A percentile compares a stretch with the other conserved stretches of the same genome.
These are phyloP conservation scores for Helostoma temminkii DNA, from an alignment of 2,797 vertebrate species.

Conservation along the genomic window DNA sequence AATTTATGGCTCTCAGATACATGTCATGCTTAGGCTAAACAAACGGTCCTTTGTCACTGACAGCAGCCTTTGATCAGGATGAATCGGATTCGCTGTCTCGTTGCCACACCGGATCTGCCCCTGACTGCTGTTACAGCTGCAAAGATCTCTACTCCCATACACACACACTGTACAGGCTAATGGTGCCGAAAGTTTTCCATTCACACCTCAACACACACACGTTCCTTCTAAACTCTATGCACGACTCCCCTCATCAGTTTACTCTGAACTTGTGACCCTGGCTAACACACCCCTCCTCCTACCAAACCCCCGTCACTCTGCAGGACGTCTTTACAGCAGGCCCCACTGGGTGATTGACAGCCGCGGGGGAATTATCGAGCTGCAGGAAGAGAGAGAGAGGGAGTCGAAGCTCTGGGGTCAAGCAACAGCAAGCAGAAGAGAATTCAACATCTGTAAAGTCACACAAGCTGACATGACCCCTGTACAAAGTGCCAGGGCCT, in stretches of 20 bases:
- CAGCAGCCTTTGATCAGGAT: conserved; percentile 81
- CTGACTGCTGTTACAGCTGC: conserved; percentile 19
- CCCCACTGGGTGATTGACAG: conserved; percentile 73
- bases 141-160: conserved; percentile 38
- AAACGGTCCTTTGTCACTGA: conserved; percentile 80
- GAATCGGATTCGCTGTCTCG: conserved; percentile 74
- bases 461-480: conserved; percentile 57
- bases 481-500: conserved; percentile 35
- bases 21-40: conserved; percentile 80
- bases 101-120: conserved; percentile 69
- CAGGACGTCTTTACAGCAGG: conserved; percentile 63
- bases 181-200: conserved; percentile 57
- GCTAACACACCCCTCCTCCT: conserved; percentile 17
- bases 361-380: conserved; percentile 48
- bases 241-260: conserved; percentile 67
- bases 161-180: conserved; percentile 11
- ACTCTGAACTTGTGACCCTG: conserved; percentile 80
- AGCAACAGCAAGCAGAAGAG: conserved; percentile 56
- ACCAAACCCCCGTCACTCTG: conserved; percentile 30
- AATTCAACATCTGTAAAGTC: conserved; percentile 72
- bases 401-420: conserved; percentile 58
- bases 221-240: conserved; percentile 56
- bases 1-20: conserved; percentile 81
- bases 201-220: conserved; percentile 47
- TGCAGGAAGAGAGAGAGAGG: conserved; percentile 25